Evolutionary conservation across 2,888 invertebrate genomes (phyloP), one percentile per base, ranked within the genome.

Genomic region (Lochmaea crataegi): DNA sequence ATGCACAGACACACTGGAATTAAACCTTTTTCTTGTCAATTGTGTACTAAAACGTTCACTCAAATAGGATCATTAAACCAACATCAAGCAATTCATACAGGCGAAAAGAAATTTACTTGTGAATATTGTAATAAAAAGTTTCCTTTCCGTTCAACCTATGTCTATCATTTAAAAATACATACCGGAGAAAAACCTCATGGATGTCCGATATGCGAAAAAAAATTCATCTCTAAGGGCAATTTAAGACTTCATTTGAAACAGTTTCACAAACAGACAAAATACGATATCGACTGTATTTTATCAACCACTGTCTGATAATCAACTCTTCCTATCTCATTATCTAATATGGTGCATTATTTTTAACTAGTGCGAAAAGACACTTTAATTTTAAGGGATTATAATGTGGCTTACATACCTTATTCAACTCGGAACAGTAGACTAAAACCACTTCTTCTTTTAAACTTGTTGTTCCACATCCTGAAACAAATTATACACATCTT

Each of bases 91-190:
- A 75, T 68, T 76, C 79, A 63, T 80, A 82, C 79, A 83, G 81
- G 81, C 1, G 77, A 77, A 85, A 89, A 89, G 67, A 82, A 81
- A 5, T 81, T 79, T 53, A 80, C 79, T 3, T 84, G 84, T 68
- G 74, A 78, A 14, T 80, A 79, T 58, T 84, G 84, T 75, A 82
- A 82, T 9, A 83, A 83, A 71, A 80, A 80, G 41, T 78, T 91
- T 84, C 84, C 0, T 85, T 86, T 64, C 12, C 22, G 51, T 6
- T 48, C 64, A 10, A 2, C 86, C 85, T 72, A 87, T 86, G 61
- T 41, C 12, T 66, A 90, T 74, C 91, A 91, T 83, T 90, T 89
- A 83, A 86, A 90, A 82, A 89, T 89, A 82, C 91, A 91, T 86
- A 89, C 89, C 66, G 22, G 22, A 22, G 22, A 68, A 45, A 18